Base-by-base conservation (phyloP, 30 jellyfish, hydroid and myxozoan species). In the Aurelia aurita region DNA sequence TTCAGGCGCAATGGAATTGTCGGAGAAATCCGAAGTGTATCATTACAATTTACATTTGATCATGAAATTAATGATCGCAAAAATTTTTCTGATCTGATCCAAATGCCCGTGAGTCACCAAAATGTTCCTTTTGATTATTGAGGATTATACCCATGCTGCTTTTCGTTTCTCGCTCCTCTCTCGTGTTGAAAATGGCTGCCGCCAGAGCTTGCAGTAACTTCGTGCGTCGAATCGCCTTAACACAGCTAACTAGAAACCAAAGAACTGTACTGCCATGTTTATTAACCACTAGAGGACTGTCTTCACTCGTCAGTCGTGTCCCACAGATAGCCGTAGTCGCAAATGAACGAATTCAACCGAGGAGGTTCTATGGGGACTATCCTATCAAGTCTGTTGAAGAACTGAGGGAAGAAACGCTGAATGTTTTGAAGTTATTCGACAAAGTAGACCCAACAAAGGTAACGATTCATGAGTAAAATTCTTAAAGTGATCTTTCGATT, bases 401-500 rank as follows among this genome's bases (percentile, higher is more conserved):
- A 35, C 75, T 87, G 21, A 76, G 88, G 72, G 97, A 93, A 11
- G 63, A 51, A 70, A 75, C 96, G 5, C 35, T 87, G 89, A 78
- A 87, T 59, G 97, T 93, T 54, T 72, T 93, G 25, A 93, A 93
- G 63, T 76, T 93, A 14, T 93, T 93, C 57, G 98, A 93, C 67
- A 93, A 93, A 82, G 97, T 93, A 22, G 98, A 93, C 77, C 96
- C 97, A 1, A 53, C 97, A 13, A 93, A 93, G 92, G 98, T 93
- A 74, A 35, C 75, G 51, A 39, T 39, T 39, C 13, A 39, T 39
- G 13, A 39, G 51, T 39, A 1, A 4, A 1, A 39, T 8, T 39
- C 14, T 39, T 7, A 3, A 39, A 39, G 51, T 39, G 51, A 39
- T 6, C 9, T 39, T 9, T 6, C 9, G 16, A 39, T 15, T 7